A percentile compares a stretch with the other conserved stretches of the same genome.
These are phyloP conservation scores for Chromobotia macracanthus DNA, from an alignment of 2,797 vertebrate genomes.

Conservation along the genomic window DNA sequence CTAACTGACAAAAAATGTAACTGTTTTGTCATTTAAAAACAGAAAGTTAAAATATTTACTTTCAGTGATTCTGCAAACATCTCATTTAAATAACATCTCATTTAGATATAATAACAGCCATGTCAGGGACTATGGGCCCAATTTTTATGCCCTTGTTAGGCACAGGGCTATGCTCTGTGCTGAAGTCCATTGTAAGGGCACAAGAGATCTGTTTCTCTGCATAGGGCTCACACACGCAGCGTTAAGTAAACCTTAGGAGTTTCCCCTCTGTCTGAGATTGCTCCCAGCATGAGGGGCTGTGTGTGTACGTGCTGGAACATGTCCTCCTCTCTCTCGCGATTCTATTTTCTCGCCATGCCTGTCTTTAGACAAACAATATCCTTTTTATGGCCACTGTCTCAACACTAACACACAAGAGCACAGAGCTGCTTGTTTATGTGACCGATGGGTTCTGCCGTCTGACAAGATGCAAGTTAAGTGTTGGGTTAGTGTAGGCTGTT, in stretches of 20 bases:
- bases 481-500: background rate
- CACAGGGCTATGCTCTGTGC: too few relatives aligned
- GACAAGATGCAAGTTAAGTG: conserved; percentile 61
- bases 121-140: too few relatives aligned
- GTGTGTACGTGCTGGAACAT: conserved; percentile 36
- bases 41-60: too few relatives aligned
- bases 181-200: too few relatives aligned
- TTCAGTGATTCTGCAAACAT: too few relatives aligned
- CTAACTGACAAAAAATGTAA: too few relatives aligned
- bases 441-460: conserved; percentile 51
- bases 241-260: conserved; percentile 30
- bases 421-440: conserved; percentile 73
- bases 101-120: too few relatives aligned
- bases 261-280: conserved; percentile 8
- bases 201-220: conserved; percentile 16
- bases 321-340: conserved; percentile 53
- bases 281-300: conserved; percentile 2
- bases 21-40: too few relatives aligned
- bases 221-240: conserved; percentile 13
- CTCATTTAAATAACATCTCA: too few relatives aligned
- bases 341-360: conserved; percentile 77
- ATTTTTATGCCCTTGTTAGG: too few relatives aligned
- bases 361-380: conserved; percentile 79
- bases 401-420: conserved; percentile 74
- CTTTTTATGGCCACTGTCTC: conserved; percentile 80